A percentile compares a stretch with the other conserved stretches of the same genome.
Conservation (phyloP, 2,797 vertebrate genomes). For the Arnoldichthys spilopterus region DNA sequence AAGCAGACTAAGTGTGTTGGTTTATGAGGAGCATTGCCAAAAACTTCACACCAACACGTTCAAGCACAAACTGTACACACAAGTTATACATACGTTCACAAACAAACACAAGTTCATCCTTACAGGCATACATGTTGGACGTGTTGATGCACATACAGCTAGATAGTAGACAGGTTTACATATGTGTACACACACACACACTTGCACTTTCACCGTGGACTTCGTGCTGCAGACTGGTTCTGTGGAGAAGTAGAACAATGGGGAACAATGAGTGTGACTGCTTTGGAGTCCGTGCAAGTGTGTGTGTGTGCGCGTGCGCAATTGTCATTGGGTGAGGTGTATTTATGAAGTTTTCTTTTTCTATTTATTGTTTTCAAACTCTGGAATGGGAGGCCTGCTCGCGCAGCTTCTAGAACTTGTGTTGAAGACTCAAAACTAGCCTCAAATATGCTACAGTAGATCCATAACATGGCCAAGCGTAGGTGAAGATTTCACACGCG, state of each 20-base stretch:
- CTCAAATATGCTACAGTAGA: conserved; percentile 1
- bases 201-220: conserved; percentile 12
- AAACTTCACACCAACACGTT: conserved; percentile 28
- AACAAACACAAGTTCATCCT: background rate
- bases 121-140: background rate
- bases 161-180: conserved; percentile 3
- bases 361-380: conserved; percentile 34
- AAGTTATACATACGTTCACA: background rate
- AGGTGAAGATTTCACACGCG: background rate
- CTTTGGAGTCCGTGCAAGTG: background rate
- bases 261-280: background rate
- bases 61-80: conserved; percentile 42
- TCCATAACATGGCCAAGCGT: background rate
- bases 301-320: background rate
- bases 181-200: background rate
- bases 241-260: conserved; percentile 14
- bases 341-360: conserved; percentile 20
- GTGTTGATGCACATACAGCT: background rate
- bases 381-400: no score
- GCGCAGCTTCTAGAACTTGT: no score
- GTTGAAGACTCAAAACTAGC: conserved; percentile 8
- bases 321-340: background rate
- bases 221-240: conserved; percentile 20
- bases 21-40: conserved; percentile 40
- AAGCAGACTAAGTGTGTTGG: conserved; percentile 14